These are phyloP conservation scores for Molossus alvarezi DNA, from an alignment of 2,797 vertebrate species.

Conservation along the genomic window DNA sequence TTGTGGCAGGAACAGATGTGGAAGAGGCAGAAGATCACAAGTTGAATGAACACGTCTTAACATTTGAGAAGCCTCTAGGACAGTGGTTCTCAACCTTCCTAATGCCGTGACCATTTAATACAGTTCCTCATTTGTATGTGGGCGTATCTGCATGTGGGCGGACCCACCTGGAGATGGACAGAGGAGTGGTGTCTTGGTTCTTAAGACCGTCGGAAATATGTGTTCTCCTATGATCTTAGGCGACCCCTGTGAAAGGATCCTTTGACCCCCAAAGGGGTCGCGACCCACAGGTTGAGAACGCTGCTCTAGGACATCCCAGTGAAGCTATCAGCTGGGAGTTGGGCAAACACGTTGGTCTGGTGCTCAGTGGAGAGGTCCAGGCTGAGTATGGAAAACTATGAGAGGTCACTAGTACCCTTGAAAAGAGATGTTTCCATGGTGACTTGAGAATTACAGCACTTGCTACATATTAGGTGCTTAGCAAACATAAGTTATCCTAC, in stretches of 20 bases:
- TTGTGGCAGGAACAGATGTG: background rate
- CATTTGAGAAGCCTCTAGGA: background rate
- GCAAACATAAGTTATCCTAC: conserved; percentile 2
- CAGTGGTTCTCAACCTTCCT: too few relatives aligned
- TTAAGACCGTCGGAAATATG: too few relatives aligned
- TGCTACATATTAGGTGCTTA: background rate
- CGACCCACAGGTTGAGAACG: too few relatives aligned
- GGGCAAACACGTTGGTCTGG: background rate
- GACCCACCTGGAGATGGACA: too few relatives aligned
- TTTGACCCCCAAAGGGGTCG: too few relatives aligned
- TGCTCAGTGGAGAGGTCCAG: background rate
- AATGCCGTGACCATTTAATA: too few relatives aligned
- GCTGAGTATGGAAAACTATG: background rate
- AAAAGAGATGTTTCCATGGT: background rate
- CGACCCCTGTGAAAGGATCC: too few relatives aligned
- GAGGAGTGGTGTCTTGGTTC: too few relatives aligned
- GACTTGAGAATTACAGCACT: background rate
- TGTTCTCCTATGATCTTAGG: too few relatives aligned
- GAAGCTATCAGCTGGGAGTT: background rate
- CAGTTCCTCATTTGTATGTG: too few relatives aligned
- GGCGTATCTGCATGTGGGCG: too few relatives aligned
- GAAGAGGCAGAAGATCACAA: background rate
- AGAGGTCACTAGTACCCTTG: background rate
- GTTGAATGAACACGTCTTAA: background rate
- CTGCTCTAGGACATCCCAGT: background rate